Percentiles rank a stretch among this genome's conserved stretches.
These are phyloP conservation scores for Coecobrya sp. DNA, from an alignment of 2,888 invertebrate genomes.

Conservation along the genomic window DNA sequence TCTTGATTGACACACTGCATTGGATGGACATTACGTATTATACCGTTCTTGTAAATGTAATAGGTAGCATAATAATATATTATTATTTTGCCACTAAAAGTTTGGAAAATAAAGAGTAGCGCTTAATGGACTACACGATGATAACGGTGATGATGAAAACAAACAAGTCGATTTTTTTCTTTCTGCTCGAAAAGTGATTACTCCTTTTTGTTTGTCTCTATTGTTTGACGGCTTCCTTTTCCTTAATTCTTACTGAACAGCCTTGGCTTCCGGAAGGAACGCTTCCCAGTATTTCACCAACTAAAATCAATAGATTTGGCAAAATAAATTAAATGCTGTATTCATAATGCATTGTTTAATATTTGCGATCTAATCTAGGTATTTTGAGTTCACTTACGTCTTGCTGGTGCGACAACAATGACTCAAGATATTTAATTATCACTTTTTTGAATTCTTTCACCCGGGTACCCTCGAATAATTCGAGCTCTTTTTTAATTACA, in stretches of 20 bases:
- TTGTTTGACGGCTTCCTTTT: background rate
- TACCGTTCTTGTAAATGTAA: slow-evolving; percentile 36
- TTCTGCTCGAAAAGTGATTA: background rate
- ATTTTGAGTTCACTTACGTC: slow-evolving; percentile 90
- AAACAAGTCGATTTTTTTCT: background rate
- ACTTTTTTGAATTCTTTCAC: slow-evolving; percentile 96
- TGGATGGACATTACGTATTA: slow-evolving; percentile 45
- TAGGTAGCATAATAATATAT: background rate
- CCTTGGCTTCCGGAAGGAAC: slow-evolving; percentile 98
- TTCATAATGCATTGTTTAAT: background rate
- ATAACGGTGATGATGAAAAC: background rate
- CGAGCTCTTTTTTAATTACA: slow-evolving; percentile 97
- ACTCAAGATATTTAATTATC: slow-evolving; percentile 96
- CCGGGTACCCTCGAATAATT: slow-evolving; percentile 95
- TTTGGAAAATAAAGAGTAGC: slow-evolving; percentile 29
- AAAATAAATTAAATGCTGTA: background rate
- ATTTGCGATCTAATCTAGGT: background rate
- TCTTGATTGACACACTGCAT: slow-evolving; percentile 53
- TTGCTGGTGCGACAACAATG: slow-evolving; percentile 97
- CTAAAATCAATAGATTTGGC: slow-evolving; percentile 89
- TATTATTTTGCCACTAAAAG: background rate
- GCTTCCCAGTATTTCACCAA: slow-evolving; percentile 98
- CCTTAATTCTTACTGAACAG: slow-evolving; percentile 92
- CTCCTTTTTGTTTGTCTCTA: background rate
- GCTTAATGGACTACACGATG: slow-evolving; percentile 27